These are phyloP conservation scores for Helogale parvula DNA, from an alignment of 2,113 vertebrate genomes.

Conservation along the genomic window DNA sequence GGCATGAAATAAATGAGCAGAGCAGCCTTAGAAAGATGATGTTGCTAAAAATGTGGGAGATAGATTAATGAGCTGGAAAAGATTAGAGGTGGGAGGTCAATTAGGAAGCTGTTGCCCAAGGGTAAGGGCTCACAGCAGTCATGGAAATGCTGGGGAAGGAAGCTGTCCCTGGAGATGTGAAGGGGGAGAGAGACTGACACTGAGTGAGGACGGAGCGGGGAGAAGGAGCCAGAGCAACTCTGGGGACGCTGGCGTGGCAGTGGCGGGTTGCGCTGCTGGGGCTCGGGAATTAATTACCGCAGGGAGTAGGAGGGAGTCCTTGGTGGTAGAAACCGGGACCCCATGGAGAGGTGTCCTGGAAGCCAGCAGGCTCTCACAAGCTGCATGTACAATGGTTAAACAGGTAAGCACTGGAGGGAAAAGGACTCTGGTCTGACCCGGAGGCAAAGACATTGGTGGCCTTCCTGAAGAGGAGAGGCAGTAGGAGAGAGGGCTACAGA, in stretches of 20 bases:
- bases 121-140: neutral
- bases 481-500: neutral
- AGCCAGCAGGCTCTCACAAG: neutral
- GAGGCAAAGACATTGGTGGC: neutral
- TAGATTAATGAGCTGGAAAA: slow-evolving; percentile 75
- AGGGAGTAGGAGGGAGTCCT: neutral
- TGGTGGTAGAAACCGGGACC: neutral
- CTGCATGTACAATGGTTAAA: neutral
- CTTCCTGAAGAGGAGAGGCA: neutral
- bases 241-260: neutral
- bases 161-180: neutral
- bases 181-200: neutral
- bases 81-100: slow-evolving; percentile 60
- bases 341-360: neutral
- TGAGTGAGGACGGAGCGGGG: neutral
- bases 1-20: slow-evolving; percentile 66
- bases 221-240: neutral
- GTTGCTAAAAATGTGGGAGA: slow-evolving; percentile 66
- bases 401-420: neutral
- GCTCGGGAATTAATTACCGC: neutral
- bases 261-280: rapidly evolving
- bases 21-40: slow-evolving; percentile 55
- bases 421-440: neutral
- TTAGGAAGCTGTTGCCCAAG: slow-evolving; percentile 28
- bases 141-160: neutral